phyloP scores from a whole-genome alignment of 2,888 invertebrate genomes.

The Nemapogon koenigi region DNA sequence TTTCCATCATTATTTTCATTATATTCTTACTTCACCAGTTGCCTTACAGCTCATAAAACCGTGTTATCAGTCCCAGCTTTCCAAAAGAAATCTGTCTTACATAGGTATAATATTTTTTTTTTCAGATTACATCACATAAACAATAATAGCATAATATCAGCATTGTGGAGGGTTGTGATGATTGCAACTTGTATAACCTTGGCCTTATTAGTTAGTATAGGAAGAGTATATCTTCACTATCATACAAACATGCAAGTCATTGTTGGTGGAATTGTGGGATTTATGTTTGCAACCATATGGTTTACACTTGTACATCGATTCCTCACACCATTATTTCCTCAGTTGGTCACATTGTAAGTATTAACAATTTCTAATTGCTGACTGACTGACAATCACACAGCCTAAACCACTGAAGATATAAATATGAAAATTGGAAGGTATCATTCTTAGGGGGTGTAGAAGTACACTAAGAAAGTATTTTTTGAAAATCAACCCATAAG shows the following conservation, averaged over 20 bases:
- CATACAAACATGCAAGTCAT: conserved; percentile 84
- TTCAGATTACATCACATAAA: conserved; percentile 78
- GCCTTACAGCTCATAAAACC: too few relatives aligned
- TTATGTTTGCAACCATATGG: conserved; percentile 79
- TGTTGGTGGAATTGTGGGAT: conserved; percentile 78
- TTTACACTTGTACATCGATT: conserved; percentile 80
- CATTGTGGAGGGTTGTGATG: conserved; percentile 73
- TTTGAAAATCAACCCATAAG: too few relatives aligned
- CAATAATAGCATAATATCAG: conserved; percentile 78
- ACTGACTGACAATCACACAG: too few relatives aligned
- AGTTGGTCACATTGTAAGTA: conserved; percentile 84
- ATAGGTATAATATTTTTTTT: conserved; percentile 14
- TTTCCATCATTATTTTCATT: too few relatives aligned
- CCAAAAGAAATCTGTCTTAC: too few relatives aligned
- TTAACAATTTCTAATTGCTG: too few relatives aligned
- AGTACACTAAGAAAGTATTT: too few relatives aligned
- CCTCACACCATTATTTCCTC: conserved; percentile 85
- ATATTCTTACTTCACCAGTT: too few relatives aligned
- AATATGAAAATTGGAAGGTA: too few relatives aligned
- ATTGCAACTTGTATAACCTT: conserved; percentile 66
- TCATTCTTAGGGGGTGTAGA: too few relatives aligned
- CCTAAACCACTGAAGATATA: too few relatives aligned
- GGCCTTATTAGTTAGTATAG: conserved; percentile 69
- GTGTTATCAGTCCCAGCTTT: too few relatives aligned
- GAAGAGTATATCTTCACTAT: conserved; percentile 85